Evolutionary conservation across 2,797 vertebrate species (phyloP).

Genomic region (Anas capensis): DNA sequence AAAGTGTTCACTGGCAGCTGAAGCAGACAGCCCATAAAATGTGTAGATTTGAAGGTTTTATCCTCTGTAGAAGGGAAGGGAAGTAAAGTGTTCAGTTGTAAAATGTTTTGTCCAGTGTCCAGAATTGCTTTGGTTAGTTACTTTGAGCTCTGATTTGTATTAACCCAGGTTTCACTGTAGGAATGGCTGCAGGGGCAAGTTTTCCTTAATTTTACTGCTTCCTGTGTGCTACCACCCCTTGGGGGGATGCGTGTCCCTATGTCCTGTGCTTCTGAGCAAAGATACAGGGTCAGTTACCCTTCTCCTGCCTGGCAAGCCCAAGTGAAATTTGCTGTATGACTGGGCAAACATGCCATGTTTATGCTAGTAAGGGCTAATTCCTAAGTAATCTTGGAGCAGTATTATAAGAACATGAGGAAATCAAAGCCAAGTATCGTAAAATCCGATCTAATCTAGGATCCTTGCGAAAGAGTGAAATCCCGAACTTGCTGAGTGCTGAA

Average conservation of each 20-base stretch:
- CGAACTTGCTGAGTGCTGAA: not conserved
- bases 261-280: not conserved
- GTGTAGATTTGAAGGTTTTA: not conserved
- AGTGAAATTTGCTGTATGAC: not conserved
- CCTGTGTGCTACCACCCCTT: not conserved
- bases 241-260: not conserved
- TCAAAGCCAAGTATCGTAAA: slow-evolving; percentile 1
- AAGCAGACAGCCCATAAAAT: not conserved
- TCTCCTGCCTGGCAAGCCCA: not conserved
- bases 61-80: not conserved
- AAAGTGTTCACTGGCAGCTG: fast-evolving
- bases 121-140: not conserved
- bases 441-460: slow-evolving; percentile 29
- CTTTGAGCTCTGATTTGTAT: not conserved
- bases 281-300: not conserved
- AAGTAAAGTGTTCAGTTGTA: not conserved
- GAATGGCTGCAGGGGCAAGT: not conserved
- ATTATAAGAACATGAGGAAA: slow-evolving; percentile 6
- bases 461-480: not conserved
- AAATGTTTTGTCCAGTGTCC: not conserved
- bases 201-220: not conserved
- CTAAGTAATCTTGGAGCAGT: slow-evolving; percentile 2
- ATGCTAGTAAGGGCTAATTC: not conserved
- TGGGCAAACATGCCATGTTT: slow-evolving; percentile 12
- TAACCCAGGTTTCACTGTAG: not conserved